These are phyloP conservation scores for Sparus aurata DNA, from an alignment of 2,797 vertebrate species.

Conservation along the genomic window DNA sequence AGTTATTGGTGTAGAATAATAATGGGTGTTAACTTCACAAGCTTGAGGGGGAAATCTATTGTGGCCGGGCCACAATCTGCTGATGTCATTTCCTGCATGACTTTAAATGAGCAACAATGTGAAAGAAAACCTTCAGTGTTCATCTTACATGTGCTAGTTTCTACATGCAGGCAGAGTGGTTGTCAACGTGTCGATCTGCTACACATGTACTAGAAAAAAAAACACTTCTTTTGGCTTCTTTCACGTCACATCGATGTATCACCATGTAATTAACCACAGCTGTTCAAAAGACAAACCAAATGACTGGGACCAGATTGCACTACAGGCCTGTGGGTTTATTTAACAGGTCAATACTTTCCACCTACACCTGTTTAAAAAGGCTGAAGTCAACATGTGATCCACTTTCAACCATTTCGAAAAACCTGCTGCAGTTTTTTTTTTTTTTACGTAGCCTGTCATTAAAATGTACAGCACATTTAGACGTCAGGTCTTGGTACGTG, in stretches of 20 bases:
- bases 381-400: neutral
- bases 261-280: neutral
- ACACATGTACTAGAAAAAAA: neutral
- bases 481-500: neutral
- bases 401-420: constrained; percentile 41
- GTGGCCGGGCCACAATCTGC: neutral
- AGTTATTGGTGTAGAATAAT: too few relatives aligned
- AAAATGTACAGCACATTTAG: constrained; percentile 18
- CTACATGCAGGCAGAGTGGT: constrained; percentile 5
- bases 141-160: neutral
- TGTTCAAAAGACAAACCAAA: neutral
- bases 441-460: neutral
- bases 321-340: neutral
- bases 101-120: neutral
- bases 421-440: constrained; percentile 4
- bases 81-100: neutral
- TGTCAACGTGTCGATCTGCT: neutral
- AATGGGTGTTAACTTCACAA: too few relatives aligned
- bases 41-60: neutral
- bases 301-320: too few relatives aligned
- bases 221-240: too few relatives aligned
- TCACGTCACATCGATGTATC: neutral
- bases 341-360: neutral
- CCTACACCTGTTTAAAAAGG: neutral
- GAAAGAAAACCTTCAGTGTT: neutral